Conservation (phyloP, 2,888 invertebrate genomes). For the Kryphioiulus occultus region DNA sequence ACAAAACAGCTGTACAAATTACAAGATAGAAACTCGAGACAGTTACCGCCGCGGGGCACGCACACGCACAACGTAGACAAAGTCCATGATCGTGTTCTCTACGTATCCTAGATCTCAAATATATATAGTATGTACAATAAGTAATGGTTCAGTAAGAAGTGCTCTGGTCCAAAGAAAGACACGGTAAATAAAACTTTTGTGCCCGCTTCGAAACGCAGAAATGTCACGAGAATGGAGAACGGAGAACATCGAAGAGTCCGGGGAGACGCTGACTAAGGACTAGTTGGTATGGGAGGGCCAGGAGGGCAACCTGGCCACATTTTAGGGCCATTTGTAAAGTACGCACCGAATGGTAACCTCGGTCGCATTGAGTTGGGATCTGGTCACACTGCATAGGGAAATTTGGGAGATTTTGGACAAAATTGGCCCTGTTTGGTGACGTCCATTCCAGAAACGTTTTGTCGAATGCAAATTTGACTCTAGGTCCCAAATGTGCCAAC, state of each 20-base stretch:
- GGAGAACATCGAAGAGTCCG: background rate
- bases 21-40: conserved; percentile 16
- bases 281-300: background rate
- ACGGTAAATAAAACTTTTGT: conserved; percentile 35
- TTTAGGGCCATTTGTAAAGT: too few relatives aligned
- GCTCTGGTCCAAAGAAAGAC: conserved; percentile 25
- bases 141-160: conserved; percentile 1
- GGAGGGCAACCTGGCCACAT: background rate
- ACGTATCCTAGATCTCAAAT: background rate
- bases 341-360: too few relatives aligned
- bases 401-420: too few relatives aligned
- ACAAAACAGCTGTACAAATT: conserved; percentile 26
- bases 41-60: conserved; percentile 3
- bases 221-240: background rate
- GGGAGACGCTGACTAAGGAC: background rate
- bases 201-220: background rate
- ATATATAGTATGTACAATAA: conserved; percentile 18
- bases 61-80: background rate
- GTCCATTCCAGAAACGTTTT: too few relatives aligned
- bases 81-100: conserved; percentile 8
- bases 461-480: too few relatives aligned
- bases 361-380: too few relatives aligned
- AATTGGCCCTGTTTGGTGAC: too few relatives aligned
- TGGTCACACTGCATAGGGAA: too few relatives aligned
- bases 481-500: too few relatives aligned